Percentiles rank a stretch among this genome's conserved stretches.
phyloP scores from a whole-genome alignment of 2,113 vertebrate species.

The Riparia riparia region DNA sequence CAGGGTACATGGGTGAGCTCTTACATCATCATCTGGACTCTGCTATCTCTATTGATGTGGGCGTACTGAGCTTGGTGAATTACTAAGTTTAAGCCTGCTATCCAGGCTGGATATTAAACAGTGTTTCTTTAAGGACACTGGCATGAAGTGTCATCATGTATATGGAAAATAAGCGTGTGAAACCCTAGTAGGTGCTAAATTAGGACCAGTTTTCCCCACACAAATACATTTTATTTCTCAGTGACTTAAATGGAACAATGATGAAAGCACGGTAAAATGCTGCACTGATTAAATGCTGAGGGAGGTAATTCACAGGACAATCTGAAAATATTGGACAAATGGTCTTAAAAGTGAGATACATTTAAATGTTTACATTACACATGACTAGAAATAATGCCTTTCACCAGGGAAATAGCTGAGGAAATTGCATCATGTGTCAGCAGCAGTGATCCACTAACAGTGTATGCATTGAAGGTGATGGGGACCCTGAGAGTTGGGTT shows the following conservation, averaged over 20 bases:
- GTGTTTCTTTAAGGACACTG: not conserved
- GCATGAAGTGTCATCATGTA: not conserved
- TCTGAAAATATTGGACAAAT: not conserved
- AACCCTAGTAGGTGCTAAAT: not conserved
- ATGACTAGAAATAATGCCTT: not conserved
- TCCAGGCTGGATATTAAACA: not conserved
- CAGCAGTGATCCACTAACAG: not conserved
- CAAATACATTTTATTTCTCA: not conserved
- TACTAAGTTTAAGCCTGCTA: not conserved
- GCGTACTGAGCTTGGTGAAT: not conserved
- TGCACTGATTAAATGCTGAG: not conserved
- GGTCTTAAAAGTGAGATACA: not conserved
- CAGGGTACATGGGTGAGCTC: not conserved
- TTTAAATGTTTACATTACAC: not conserved
- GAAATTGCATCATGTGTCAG: not conserved
- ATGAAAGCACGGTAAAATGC: not conserved
- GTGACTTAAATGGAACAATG: not conserved
- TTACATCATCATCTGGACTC: not conserved
- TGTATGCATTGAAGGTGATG: accelerated
- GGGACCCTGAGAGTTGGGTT: not conserved
- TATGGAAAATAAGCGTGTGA: not conserved
- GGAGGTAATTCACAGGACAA: not conserved
- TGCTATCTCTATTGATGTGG: accelerated
- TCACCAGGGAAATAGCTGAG: not conserved
- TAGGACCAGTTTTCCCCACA: not conserved